These are phyloP conservation scores for Vanessa cardui DNA, from an alignment of 2,888 invertebrate genomes.

Conservation along the genomic window DNA sequence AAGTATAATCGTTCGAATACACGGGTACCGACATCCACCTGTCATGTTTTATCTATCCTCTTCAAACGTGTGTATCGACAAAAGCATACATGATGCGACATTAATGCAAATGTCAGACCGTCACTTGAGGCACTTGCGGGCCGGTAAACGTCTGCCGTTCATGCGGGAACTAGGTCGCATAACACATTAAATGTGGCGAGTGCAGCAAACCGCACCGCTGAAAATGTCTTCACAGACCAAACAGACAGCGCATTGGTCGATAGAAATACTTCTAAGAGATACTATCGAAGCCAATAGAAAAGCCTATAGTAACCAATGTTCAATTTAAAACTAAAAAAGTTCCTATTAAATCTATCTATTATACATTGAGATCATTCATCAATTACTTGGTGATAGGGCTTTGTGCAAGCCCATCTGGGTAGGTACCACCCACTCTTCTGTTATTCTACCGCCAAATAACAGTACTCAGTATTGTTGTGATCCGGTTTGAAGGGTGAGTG, in stretches of 20 bases:
- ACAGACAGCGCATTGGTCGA: not conserved
- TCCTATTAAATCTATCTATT: too few relatives aligned
- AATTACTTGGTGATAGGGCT: too few relatives aligned
- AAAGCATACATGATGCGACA: constrained; percentile 31
- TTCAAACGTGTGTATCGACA: constrained; percentile 22
- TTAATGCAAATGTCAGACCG: constrained; percentile 31
- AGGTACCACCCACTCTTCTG: too few relatives aligned
- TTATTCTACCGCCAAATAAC: too few relatives aligned
- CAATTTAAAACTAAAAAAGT: too few relatives aligned
- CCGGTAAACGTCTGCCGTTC: constrained; percentile 19
- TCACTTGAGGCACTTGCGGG: constrained; percentile 25
- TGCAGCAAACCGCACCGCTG: constrained; percentile 15
- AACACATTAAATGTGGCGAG: constrained; percentile 16
- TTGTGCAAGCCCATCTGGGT: too few relatives aligned
- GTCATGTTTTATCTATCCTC: constrained; percentile 9
- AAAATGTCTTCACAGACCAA: constrained; percentile 19
- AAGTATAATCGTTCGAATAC: not conserved
- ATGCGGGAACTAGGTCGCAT: constrained; percentile 19
- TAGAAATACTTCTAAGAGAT: too few relatives aligned
- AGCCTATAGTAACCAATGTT: too few relatives aligned
- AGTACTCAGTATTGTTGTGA: too few relatives aligned
- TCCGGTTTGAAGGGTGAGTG: too few relatives aligned
- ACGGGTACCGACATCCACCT: not conserved
- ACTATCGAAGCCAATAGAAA: too few relatives aligned
- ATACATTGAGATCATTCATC: too few relatives aligned